Evolutionary conservation across 1,140 invertebrate genomes (phyloP), one percentile per base, ranked within the genome.

Genomic region (Euwallacea similis): DNA sequence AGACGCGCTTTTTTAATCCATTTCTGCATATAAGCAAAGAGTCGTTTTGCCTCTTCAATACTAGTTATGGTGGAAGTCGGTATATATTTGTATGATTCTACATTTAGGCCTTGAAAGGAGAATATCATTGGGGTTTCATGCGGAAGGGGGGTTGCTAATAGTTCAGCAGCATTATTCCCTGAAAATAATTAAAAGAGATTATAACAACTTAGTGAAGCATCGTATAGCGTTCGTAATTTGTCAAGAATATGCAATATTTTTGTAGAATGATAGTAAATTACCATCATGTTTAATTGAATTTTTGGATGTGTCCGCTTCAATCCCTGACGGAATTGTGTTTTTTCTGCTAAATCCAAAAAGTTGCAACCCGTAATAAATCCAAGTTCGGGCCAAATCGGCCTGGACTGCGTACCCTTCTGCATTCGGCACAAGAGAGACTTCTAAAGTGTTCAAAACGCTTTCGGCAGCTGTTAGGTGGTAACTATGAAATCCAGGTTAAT

Each of bases 11-110:
- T 81, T 79, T 87, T 87, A 8, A 92, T 74, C 86, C 87, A 90
- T 69, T 86, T 85, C 72, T 91, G 87, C 0, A 87, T 86, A 68
- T 86, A 84, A 0, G 88, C 80, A 79, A 92, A 92, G 2, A 92
- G 78, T 44, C 77, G 77, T 72, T 86, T 79, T 4, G 87, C 87
- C 73, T 88, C 82, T 62, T 85, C 82, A 65, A 85, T 86, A 62
- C 68, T 76, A 42, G 63, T 46, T 21, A 80, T 75, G 15, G 65
- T 60, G 7, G 59, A 70, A 7, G 65, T 64, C 3, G 79, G 79
- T 8, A 80, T 66, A 11, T 67, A 54, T 67, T 43, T 42, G 13
- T 74, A 74, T 7, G 77, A 21, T 58, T 58, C 53, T 2, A 76
- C 70, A 13, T 73, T 53, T 33, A 77, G 42, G 10, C 72, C 67